Evolutionary conservation across 2,888 invertebrate genomes (phyloP), one percentile per base, ranked within the genome.

Genomic region (Pollenia griseotomentosa): DNA sequence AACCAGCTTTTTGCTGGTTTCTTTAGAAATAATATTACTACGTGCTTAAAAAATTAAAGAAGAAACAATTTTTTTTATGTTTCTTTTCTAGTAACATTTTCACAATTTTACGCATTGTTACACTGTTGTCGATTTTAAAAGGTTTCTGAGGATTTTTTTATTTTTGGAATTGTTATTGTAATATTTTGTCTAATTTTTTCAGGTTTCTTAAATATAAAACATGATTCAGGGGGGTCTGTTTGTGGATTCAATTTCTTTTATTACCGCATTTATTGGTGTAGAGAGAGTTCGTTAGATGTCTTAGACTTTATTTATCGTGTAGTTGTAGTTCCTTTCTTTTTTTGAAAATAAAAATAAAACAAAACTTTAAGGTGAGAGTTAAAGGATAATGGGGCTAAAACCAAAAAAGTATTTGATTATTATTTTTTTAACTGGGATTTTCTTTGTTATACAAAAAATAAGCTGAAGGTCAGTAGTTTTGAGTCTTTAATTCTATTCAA

Each of bases 51-150:
- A 57, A 40, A 53, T 55, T 55, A 71, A 57, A 57, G 8, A 70
- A 33, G 51, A 61, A 12, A 51, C 55, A 42, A 19, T 71, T 71
- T 65, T 12, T 33, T 23, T 53, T n/a, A 53, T 16, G 16, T 65
- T 2, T 61, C 33, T 10, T 19, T 53, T 53, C 40, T 40, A 53
- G 7, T 19, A 53, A 53, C 12, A 42, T 23, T 33, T 33, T 57
- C 48, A 59, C 70, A 59, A 79, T 68, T 79, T 70, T 61, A 70
- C 79, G 68, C 70, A 61, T 61, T 79, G 59, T 70, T 79, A 42
- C 19, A 59, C 19, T 70, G 70, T 44, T 42, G 44, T 23, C 9
- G n/a, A 46, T 57, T 2, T 57, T 66, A 61, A 19, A 74, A 61
- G 61, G 53, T 51, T 77, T 65, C 48, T n/a, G 46, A 71, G 14